These are phyloP conservation scores for Drosophila lowei DNA, from an alignment of 1,140 invertebrate species.

Conservation along the genomic window DNA sequence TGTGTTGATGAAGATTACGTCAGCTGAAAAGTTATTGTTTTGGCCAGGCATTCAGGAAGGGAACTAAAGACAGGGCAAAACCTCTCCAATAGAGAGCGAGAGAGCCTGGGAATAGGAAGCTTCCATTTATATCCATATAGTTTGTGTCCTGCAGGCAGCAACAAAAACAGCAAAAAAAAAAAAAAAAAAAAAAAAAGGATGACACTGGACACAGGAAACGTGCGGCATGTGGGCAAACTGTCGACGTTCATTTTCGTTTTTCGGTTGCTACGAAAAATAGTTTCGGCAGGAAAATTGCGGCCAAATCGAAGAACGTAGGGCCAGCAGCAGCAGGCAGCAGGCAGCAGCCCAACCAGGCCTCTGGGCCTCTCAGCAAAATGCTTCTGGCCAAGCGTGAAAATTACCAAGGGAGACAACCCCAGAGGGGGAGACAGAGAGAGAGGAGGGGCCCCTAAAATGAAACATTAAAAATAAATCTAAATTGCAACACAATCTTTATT, in stretches of 20 bases:
- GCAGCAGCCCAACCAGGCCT: constrained; percentile 6
- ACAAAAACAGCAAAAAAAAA: constrained; percentile 20
- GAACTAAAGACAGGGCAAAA: constrained; percentile 32
- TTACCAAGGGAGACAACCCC: constrained; percentile 15
- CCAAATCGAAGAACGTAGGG: constrained; percentile 54
- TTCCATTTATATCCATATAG: constrained; percentile 75
- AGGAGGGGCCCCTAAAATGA: constrained; percentile 18
- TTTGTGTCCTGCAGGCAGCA: constrained; percentile 47
- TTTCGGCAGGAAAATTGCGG: constrained; percentile 67
- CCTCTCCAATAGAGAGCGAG: constrained; percentile 9
- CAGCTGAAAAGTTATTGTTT: constrained; percentile 81
- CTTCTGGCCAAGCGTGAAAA: constrained; percentile 63
- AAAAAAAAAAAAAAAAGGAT: constrained; percentile 26
- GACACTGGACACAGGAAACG: constrained; percentile 59
- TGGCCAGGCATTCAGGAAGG: constrained; percentile 54
- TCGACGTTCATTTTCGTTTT: constrained; percentile 46
- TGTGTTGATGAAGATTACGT: constrained; percentile 76
- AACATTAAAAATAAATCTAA: constrained; percentile 78
- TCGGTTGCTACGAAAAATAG: constrained; percentile 55
- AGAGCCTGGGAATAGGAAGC: constrained; percentile 27
- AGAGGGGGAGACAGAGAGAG: neutral
- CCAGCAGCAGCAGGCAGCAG: constrained; percentile 28
- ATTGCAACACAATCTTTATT: constrained; percentile 42
- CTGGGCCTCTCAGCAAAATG: constrained; percentile 36
- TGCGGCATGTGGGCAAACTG: constrained; percentile 68